phyloP scores from a whole-genome alignment of 2,113 vertebrate genomes.

The Oncorhynchus gorbuscha region DNA sequence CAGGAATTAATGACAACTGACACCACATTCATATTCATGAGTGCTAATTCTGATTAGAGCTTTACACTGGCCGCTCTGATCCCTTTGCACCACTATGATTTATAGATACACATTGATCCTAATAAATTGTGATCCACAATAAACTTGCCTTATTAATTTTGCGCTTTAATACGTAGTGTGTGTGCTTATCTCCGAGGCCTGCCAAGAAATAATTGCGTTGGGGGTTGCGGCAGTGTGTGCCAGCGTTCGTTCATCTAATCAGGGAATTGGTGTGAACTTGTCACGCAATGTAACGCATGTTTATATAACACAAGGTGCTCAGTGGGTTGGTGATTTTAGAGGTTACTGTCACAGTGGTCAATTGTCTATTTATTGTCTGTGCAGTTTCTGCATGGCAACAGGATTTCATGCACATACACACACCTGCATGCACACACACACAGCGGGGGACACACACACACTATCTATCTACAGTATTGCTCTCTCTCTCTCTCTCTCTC shows the following conservation, averaged over 20 bases:
- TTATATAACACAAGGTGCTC: background rate
- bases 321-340: background rate
- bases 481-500: background rate
- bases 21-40: slow-evolving; percentile 22
- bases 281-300: background rate
- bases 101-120: slow-evolving; percentile 45
- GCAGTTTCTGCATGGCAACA: background rate
- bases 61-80: background rate
- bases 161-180: background rate
- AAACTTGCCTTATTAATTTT: slow-evolving; percentile 27
- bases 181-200: slow-evolving; percentile 17
- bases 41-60: slow-evolving; percentile 35
- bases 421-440: background rate
- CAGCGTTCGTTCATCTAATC: background rate
- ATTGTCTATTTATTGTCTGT: too few relatives aligned
- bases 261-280: slow-evolving; percentile 5
- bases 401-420: background rate
- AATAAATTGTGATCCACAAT: slow-evolving; percentile 30
- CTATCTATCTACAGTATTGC: background rate
- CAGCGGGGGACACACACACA: background rate
- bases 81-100: slow-evolving; percentile 12
- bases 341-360: background rate
- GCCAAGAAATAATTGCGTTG: slow-evolving; percentile 16
- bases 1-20: slow-evolving; percentile 37
- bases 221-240: background rate